phyloP scores from a whole-genome alignment of 1,140 invertebrate genomes.

The Antheraea mylitta region DNA sequence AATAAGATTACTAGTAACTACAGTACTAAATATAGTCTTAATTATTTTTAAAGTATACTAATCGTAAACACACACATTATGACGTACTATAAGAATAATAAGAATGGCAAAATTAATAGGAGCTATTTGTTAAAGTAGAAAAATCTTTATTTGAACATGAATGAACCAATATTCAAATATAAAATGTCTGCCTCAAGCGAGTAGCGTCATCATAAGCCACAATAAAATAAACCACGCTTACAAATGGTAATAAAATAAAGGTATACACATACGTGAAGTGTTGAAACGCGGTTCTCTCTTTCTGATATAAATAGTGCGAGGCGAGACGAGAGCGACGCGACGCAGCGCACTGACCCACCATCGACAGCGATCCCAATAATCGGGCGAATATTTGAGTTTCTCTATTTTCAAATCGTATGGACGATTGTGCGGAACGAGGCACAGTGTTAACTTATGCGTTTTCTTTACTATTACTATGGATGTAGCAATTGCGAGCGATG shows the following conservation, averaged over 20 bases:
- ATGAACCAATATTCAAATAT: conserved; percentile 15
- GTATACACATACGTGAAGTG: conserved; percentile 62
- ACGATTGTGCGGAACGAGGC: conserved; percentile 40
- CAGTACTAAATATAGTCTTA: no score
- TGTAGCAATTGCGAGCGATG: conserved; percentile 21
- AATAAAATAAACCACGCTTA: conserved; percentile 61
- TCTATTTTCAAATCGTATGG: conserved; percentile 71
- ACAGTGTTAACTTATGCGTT: conserved; percentile 43
- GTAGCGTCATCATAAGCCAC: conserved; percentile 50
- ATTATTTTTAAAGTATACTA: no score
- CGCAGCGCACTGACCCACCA: conserved; percentile 66
- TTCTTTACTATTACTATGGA: conserved; percentile 34
- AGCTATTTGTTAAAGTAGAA: no score
- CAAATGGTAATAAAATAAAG: conserved; percentile 75
- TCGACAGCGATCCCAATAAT: conserved; percentile 73
- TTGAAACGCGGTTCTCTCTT: conserved; percentile 61
- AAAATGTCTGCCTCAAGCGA: conserved; percentile 30
- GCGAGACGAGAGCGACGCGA: conserved; percentile 41
- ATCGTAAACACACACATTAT: no score
- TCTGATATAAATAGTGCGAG: conserved; percentile 74
- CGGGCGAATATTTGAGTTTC: conserved; percentile 70
- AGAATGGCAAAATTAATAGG: no score
- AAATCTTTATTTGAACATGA: neutral
- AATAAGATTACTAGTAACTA: no score
- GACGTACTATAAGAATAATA: no score